Conservation (phyloP, 1,140 invertebrate species). For the Sitophilus oryzae region DNA sequence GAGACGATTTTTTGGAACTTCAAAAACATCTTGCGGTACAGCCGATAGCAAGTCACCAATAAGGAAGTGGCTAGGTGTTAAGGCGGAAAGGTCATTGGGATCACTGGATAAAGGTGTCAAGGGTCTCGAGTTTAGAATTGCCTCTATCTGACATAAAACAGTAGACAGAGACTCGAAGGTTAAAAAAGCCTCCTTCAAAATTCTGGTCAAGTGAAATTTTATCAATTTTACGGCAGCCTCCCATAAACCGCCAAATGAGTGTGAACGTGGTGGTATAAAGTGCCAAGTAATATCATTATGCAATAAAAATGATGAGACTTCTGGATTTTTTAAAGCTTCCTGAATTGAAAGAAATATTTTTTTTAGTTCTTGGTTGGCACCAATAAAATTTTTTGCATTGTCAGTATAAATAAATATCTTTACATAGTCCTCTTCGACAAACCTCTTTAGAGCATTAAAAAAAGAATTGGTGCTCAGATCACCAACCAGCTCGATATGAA, state of each 20-base stretch:
- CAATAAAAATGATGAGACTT: too few species aligned
- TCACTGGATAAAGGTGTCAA: slow-evolving; percentile 6
- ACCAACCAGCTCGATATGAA: slow-evolving; percentile 1
- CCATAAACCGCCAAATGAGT: slow-evolving; percentile 40
- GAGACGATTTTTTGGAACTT: background rate
- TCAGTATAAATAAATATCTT: slow-evolving; percentile 2
- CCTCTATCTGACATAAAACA: slow-evolving; percentile 37
- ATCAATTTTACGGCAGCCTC: slow-evolving; percentile 34
- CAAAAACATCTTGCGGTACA: background rate
- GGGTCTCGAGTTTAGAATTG: slow-evolving; percentile 39
- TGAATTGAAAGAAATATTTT: too few species aligned
- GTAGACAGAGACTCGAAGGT: slow-evolving; percentile 32
- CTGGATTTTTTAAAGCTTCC: too few species aligned
- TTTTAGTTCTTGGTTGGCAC: background rate
- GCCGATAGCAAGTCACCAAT: background rate
- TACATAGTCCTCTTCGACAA: background rate
- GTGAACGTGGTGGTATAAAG: slow-evolving; percentile 41
- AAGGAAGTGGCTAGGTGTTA: slow-evolving; percentile 1
- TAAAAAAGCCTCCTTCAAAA: slow-evolving; percentile 16
- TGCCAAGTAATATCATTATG: slow-evolving; percentile 38
- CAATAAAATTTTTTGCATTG: background rate
- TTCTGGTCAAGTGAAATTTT: slow-evolving; percentile 28
- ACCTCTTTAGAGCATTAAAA: background rate
- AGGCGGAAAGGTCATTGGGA: background rate
- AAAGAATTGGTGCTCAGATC: background rate